Conservation (phyloP, 2,888 invertebrate genomes). For the Branchellion lobata region DNA sequence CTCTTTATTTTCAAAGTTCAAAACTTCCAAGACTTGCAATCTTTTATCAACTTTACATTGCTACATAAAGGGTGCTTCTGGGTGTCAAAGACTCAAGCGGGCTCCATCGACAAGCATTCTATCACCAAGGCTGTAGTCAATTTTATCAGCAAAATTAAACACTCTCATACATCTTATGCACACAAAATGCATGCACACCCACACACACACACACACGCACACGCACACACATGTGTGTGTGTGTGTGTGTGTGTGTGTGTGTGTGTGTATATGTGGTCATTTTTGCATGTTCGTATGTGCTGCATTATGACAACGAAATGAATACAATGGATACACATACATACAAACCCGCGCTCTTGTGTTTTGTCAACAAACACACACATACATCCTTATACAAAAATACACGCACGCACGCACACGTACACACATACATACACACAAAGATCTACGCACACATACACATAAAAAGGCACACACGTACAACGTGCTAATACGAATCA, state of each 20-base stretch:
- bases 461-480: not conserved
- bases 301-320: not conserved
- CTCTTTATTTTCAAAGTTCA: too few species aligned
- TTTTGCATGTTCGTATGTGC: not conserved
- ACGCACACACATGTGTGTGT: not conserved
- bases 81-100: too few species aligned
- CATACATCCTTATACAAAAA: not conserved
- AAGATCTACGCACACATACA: not conserved
- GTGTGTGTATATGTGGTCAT: too few species aligned
- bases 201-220: constrained; percentile 7
- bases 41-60: too few species aligned
- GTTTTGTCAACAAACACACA: not conserved
- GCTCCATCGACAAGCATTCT: too few species aligned
- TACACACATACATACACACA: not conserved
- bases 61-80: too few species aligned
- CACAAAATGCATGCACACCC: not conserved
- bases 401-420: not conserved
- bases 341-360: not conserved
- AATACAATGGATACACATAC: not conserved
- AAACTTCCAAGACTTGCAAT: too few species aligned
- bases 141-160: too few species aligned
- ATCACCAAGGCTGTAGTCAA: too few species aligned
- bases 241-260: too few species aligned
- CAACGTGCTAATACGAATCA: constrained; percentile 17
- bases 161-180: not conserved